A percentile compares a stretch with the other conserved stretches of the same genome.
Conservation (phyloP, 2,797 vertebrate species). For the Tragopan temminckii region DNA sequence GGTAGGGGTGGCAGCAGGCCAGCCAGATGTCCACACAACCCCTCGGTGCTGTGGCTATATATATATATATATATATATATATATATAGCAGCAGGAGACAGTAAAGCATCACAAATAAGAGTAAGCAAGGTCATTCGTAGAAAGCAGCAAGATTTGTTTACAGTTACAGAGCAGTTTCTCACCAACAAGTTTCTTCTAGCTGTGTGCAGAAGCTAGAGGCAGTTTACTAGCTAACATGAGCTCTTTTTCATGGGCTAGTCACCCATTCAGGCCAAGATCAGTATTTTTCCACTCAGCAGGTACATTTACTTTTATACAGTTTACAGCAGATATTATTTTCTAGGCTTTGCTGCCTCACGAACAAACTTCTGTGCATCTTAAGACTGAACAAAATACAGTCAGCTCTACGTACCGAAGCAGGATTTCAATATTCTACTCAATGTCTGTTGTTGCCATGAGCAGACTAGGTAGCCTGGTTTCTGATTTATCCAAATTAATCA, state of each 20-base stretch:
- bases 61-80: background rate
- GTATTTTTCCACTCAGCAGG: background rate
- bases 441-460: background rate
- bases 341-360: background rate
- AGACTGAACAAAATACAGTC: background rate
- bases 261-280: background rate
- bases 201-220: background rate
- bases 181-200: background rate
- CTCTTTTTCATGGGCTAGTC: background rate
- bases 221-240: background rate
- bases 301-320: background rate
- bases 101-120: too few species aligned
- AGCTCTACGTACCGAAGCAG: background rate
- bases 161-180: background rate
- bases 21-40: background rate
- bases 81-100: background rate
- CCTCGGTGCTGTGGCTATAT: background rate
- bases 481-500: background rate
- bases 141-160: background rate
- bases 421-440: fast-evolving
- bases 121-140: background rate
- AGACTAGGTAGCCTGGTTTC: background rate
- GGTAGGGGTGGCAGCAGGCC: too few species aligned
- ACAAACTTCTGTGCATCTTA: background rate
- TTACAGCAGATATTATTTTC: background rate